Base-by-base conservation (phyloP, 2,113 vertebrate species). In the Telmatochromis sp. region DNA sequence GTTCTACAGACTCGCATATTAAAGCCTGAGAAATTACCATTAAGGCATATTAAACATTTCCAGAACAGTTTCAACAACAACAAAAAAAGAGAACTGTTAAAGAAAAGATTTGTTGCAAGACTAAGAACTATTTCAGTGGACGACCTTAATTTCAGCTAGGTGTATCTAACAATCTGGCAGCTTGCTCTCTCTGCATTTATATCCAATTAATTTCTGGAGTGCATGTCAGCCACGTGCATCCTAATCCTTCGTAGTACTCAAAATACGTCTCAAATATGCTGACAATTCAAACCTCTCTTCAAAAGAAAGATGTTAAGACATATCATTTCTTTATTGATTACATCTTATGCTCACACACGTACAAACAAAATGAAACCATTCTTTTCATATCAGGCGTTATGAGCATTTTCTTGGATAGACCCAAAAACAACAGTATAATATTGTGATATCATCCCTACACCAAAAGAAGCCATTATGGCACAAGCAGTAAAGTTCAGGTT, bases 271-370 rank as follows among this genome's bases (percentile, higher is more conserved):
- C 45, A 84, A 35, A 33, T 6, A 53, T 3, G 3, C 23, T 58
- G 68, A 68, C 3, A 28, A 85, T 19, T 21, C 4, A 84, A 90
- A 80, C 5, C 5, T 42, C 2, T 1, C 21, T 37, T 15, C 9
- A 80, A 40, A 86, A 19, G 3, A 47, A 31, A 82, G 31, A 82
- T 3, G 49, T 75, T 31, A 5, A 23, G 28, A 60, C 45, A 75
- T 6, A 57, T 7, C 2, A 55, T 40, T 84, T 55, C 49, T 93
- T 95, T 94, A 94, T 93, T 96, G 53, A 81, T 82, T 10, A 57
- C 45, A 80, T 81, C 45, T 85, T 53, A 63, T 81, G 4, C 4
- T 14, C 51, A 12, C 40, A 65, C 6, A 79, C 63, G 9, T 28
- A 49, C 63, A 42, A 51, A 37, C 17, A 58, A 49, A 15, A 63